phyloP scores from a whole-genome alignment of 2,113 vertebrate genomes.

The Microtus ochrogaster region DNA sequence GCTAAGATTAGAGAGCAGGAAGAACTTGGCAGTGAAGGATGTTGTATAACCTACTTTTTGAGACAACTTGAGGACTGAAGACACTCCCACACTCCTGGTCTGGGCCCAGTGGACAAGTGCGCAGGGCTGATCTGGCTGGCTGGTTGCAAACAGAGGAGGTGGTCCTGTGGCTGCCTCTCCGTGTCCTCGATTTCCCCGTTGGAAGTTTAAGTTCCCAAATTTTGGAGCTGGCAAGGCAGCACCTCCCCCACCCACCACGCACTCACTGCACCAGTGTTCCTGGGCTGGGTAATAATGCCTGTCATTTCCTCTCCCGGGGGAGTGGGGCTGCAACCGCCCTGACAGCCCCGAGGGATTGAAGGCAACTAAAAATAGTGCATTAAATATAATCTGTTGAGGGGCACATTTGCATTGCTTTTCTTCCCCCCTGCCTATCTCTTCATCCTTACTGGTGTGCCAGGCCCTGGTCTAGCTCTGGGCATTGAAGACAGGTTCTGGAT shows the following conservation, averaged over 20 bases:
- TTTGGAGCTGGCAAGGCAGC: conserved; percentile 74
- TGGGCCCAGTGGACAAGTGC: conserved; percentile 61
- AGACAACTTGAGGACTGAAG: conserved; percentile 75
- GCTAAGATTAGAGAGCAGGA: conserved; percentile 82
- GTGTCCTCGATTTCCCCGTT: conserved; percentile 70
- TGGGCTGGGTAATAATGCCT: conserved; percentile 79
- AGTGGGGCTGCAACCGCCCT: conserved; percentile 82
- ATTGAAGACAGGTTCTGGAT: neutral
- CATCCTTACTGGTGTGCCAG: neutral
- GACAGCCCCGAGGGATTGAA: conserved; percentile 83
- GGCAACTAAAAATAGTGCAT: conserved; percentile 86
- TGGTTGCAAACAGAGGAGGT: conserved; percentile 51
- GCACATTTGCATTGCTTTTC: conserved; percentile 74
- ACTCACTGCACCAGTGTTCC: conserved; percentile 73
- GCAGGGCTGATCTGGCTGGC: conserved; percentile 55
- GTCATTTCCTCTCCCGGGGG: conserved; percentile 82
- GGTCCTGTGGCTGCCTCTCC: conserved; percentile 39
- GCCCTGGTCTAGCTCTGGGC: conserved; percentile 39
- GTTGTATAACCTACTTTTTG: conserved; percentile 81
- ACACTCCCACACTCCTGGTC: conserved; percentile 77
- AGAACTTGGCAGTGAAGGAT: conserved; percentile 79
- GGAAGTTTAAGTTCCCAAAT: conserved; percentile 71
- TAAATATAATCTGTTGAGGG: conserved; percentile 80
- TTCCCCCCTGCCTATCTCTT: conserved; percentile 58
- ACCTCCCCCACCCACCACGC: conserved; percentile 73